A percentile compares a stretch with the other conserved stretches of the same genome.
Evolutionary conservation across 1,140 invertebrate species (phyloP).

Genomic region (Anastrepha ludens): DNA sequence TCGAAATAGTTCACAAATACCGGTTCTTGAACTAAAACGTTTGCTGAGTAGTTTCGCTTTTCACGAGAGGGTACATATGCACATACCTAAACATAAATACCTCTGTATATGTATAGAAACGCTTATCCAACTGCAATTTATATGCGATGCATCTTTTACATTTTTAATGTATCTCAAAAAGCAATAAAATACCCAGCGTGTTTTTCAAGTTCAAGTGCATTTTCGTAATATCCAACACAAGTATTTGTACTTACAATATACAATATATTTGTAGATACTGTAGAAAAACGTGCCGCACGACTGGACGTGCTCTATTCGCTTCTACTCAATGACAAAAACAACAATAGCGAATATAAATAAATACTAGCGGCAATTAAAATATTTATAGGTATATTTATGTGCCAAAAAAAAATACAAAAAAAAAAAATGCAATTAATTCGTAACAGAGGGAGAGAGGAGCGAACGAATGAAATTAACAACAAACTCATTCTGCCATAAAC

Average conservation of each 20-base stretch:
- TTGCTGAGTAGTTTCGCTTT: neutral
- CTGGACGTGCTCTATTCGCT: neutral
- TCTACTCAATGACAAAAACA: neutral
- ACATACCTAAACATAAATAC: neutral
- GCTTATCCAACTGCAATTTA: no score
- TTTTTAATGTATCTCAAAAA: neutral
- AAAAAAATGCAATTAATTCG: neutral
- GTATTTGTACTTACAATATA: neutral
- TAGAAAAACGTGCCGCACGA: constrained; percentile 13
- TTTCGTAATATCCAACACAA: neutral
- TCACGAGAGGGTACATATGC: no score
- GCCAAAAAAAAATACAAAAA: neutral
- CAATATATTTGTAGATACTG: neutral
- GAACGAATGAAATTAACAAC: neutral
- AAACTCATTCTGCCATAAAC: neutral
- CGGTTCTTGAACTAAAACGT: neutral
- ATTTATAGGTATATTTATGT: neutral
- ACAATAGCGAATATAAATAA: neutral
- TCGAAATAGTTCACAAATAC: no score
- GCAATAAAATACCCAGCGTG: neutral
- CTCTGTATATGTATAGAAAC: neutral
- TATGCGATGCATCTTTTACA: neutral
- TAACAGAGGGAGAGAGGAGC: neutral
- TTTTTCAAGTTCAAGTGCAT: constrained; percentile 39
- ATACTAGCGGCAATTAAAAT: constrained; percentile 11